These are phyloP conservation scores for Mesorhabditis spiculigera DNA, from an alignment of 2,888 invertebrate genomes.

Conservation along the genomic window DNA sequence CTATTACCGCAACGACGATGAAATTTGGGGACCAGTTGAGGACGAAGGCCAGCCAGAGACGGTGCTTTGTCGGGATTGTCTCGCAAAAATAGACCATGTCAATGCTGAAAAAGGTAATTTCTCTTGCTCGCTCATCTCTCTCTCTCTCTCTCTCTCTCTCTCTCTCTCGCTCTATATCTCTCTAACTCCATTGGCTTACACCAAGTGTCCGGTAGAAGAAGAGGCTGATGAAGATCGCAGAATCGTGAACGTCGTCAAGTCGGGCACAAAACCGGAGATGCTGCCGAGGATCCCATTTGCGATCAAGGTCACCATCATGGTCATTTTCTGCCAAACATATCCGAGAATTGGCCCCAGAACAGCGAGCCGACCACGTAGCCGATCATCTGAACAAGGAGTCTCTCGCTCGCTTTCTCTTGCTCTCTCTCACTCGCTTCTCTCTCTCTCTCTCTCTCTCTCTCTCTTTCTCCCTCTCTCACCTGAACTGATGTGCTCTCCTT, in stretches of 20 bases:
- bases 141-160: no score
- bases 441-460: no score
- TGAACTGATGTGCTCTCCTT: not conserved
- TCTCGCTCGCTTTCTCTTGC: no score
- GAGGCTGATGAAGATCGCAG: not conserved
- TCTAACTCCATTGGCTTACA: not conserved
- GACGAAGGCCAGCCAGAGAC: not conserved
- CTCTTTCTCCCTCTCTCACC: not conserved
- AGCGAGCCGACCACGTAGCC: conserved; percentile 3
- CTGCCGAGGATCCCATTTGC: not conserved
- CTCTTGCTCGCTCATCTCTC: no score
- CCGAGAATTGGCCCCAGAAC: not conserved
- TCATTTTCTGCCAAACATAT: not conserved
- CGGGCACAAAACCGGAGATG: not conserved
- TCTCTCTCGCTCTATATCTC: no score
- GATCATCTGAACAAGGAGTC: not conserved
- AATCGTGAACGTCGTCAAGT: not conserved
- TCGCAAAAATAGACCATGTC: not conserved
- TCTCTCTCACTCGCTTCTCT: no score
- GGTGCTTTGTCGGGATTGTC: not conserved
- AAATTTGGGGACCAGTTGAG: conserved; percentile 1
- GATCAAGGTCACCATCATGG: not conserved
- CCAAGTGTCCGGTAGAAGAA: not conserved
- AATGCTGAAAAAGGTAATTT: not conserved
- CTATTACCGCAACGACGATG: not conserved